Base-by-base conservation (phyloP, 1,140 invertebrate species). In the Drosophila setifemur region DNA sequence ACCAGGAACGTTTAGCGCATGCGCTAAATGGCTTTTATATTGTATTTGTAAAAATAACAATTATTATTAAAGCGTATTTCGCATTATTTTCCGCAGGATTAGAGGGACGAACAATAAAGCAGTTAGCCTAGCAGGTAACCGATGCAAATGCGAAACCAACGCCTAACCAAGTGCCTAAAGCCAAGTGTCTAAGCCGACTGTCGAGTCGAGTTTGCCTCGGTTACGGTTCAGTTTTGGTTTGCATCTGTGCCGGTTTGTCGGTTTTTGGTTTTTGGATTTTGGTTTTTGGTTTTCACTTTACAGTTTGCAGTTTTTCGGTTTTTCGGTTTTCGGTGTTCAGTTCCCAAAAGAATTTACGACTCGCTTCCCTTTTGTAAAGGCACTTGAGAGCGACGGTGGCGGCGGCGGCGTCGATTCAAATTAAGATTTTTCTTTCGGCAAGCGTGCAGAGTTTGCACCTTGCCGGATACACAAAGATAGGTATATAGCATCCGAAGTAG, bases 41-140 rank as follows among this genome's bases (percentile, higher is more conserved):
- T 79, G 79, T 73, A 66, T 79, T 71, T 86, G 81, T 81, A 81
- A 75, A 79, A 86, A 86, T 86, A 86, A 86, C 81, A 86, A 86
- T 86, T 81, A 85, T 85, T 85, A 86, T 86, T 86, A 86, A 86
- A 86, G 76, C 76, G 81, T 86, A 86, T 86, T 86, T 86, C 81
- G 75, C 81, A 86, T 86, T 86, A 86, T 86, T 86, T 83, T 81
- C 81, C 75, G 85, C 82, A 81, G 81, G 81, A 86, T 86, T 86
- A 86, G 52, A 86, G 63, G 54, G 44, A 69, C 54, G 50, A 66
- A 85, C 81, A 86, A 85, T 85, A 85, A 85, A 35, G 39, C 31
- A 69, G 58, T 48, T 23, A 71, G 43, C 35, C 53, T 5, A 16
- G 50, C 42, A 54, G 71, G 16, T 37, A 18, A 4, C 31, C 40